Evolutionary conservation across 2,797 vertebrate genomes (phyloP).

Genomic region (Notoglanidium macrostoma): DNA sequence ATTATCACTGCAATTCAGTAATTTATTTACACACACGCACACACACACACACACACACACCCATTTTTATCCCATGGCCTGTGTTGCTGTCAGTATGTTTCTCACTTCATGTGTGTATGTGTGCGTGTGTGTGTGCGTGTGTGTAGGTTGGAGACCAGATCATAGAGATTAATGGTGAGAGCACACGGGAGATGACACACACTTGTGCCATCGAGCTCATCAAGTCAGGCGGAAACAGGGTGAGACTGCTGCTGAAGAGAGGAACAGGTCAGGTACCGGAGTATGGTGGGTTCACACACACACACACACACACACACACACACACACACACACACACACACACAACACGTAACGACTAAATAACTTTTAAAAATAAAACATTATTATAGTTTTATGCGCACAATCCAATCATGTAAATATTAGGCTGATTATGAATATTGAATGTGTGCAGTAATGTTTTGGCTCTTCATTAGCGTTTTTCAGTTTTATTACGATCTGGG

Average conservation of each 20-base stretch:
- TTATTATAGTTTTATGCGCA: no score
- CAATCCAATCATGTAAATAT: no score
- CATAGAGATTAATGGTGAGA: conserved; percentile 99
- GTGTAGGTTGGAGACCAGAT: conserved; percentile 97
- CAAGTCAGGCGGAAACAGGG: conserved; percentile 92
- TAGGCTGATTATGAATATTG: neutral
- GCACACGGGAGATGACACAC: conserved; percentile 96
- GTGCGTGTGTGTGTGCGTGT: conserved; percentile 57
- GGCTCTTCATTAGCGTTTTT: neutral
- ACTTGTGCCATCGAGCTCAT: conserved; percentile 97
- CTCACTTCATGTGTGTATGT: conserved; percentile 58
- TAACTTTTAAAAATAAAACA: no score
- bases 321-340: neutral
- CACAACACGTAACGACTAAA: no score
- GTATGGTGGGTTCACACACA: conserved; percentile 81
- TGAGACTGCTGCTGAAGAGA: conserved; percentile 90
- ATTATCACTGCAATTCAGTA: no score
- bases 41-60: neutral
- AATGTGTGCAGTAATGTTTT: neutral
- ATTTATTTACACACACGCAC: neutral
- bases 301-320: conserved; percentile 18
- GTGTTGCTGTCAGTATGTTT: neutral
- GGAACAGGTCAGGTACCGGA: conserved; percentile 98
- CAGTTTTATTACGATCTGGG: neutral
- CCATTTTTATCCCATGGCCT: neutral